Percentiles rank a stretch among this genome's conserved stretches.
Evolutionary conservation across 2,888 invertebrate genomes (phyloP).

Genomic region (Idaea aversata): DNA sequence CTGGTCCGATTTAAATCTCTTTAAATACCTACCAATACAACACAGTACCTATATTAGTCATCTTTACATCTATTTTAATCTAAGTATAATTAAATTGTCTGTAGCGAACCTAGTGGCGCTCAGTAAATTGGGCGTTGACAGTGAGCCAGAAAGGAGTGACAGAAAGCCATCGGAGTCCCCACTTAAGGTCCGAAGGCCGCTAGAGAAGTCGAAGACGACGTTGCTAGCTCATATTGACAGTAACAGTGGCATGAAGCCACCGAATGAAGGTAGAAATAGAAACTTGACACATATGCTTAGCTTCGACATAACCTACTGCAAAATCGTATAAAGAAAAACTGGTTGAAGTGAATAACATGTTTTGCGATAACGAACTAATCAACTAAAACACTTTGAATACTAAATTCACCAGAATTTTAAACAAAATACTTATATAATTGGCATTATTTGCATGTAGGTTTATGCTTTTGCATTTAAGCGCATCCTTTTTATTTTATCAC

Average conservation of each 20-base stretch:
- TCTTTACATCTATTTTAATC: conserved; percentile 30
- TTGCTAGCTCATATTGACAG: conserved; percentile 73
- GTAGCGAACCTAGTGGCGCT: conserved; percentile 78
- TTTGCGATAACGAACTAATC: conserved; percentile 34
- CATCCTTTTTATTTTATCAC: conserved; percentile 6
- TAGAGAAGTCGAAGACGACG: conserved; percentile 77
- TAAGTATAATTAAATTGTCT: conserved; percentile 18
- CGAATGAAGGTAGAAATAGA: conserved; percentile 67
- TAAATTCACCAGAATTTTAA: conserved; percentile 14
- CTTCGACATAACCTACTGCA: conserved; percentile 74
- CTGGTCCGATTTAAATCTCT: conserved; percentile 24
- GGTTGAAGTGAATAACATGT: conserved; percentile 4
- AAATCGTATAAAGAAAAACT: conserved; percentile 36
- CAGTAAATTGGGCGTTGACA: conserved; percentile 77
- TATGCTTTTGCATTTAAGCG: conserved; percentile 18
- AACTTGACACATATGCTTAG: conserved; percentile 52
- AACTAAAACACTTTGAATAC: conserved; percentile 42
- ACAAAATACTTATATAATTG: conserved; percentile 24
- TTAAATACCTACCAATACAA: not conserved
- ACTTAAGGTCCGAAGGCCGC: conserved; percentile 66
- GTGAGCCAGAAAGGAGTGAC: conserved; percentile 65
- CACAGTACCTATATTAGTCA: not conserved
- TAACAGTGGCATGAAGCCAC: conserved; percentile 74
- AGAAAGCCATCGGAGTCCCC: conserved; percentile 73
- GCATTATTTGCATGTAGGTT: conserved; percentile 70